Base-by-base conservation (phyloP, 2,113 vertebrate species). In the Gymnarchus niloticus region DNA sequence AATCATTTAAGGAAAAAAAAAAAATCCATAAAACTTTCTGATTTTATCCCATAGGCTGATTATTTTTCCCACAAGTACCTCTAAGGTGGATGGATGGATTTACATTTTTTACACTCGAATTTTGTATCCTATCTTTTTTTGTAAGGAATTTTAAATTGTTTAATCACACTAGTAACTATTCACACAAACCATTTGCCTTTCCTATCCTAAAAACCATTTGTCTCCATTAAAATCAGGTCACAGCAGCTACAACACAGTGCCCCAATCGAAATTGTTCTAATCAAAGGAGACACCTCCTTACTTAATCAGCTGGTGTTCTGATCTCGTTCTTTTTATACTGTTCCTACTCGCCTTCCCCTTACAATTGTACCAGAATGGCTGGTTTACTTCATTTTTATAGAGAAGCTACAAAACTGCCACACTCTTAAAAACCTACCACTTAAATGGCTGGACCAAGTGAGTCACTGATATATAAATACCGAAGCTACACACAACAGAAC, bases 381-480 rank as follows among this genome's bases (percentile, higher is more conserved):
- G 12, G 5, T n/a, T 83, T 83, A 41, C 56, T n/a, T 57, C 56
- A 54, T 56, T 83, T 83, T 83, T 83, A 83, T 83, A 57, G 54
- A 83, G 82, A 37, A 83, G 59, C 52, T 83, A 54, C 33, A 83
- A 83, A 83, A 83, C 33, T 57, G 28, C 54, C 52, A 44, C 19
- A n/a, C 52, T 57, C 33, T 10, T 57, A 57, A 83, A 83, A 37
- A 59, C 14, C 56, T 49, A 82, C 80, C 51, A 54, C 80, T 82
- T 52, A 82, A 54, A 28, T 82, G 28, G 21, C 48, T 81, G 80
- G 80, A 23, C 25, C 52, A 48, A 56, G 9, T 57, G 82, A 83
- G 33, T 83, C 82, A 83, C 82, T 56, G 82, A 9, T 41, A 21
- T 83, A 83, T 56, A 56, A 83, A 83, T 59, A 83, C 82, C 56